Conservation (phyloP, 2,888 invertebrate species). For the Ethmia dodecea region DNA sequence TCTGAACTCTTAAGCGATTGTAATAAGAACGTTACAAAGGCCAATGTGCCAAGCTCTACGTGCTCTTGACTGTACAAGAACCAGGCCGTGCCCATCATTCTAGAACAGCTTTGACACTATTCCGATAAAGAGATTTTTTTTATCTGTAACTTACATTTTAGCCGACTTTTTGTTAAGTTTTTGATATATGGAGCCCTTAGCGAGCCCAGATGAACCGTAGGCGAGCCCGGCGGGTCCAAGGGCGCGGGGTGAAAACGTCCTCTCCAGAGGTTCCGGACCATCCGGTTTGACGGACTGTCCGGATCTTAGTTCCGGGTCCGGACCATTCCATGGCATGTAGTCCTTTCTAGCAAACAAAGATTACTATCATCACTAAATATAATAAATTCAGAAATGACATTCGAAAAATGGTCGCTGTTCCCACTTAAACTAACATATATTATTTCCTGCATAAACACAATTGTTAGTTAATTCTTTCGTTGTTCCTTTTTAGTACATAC, state of each 20-base stretch:
- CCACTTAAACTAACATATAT: too few species aligned
- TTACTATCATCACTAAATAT: too few species aligned
- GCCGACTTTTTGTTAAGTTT: conserved; percentile 76
- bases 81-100: background rate
- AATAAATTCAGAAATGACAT: too few species aligned
- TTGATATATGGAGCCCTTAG: conserved; percentile 88
- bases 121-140: background rate
- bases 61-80: too few species aligned
- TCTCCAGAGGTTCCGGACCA: conserved; percentile 57
- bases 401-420: too few species aligned
- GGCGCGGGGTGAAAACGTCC: conserved; percentile 60
- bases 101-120: background rate
- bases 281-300: conserved; percentile 79
- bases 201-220: conserved; percentile 86
- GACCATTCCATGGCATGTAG: conserved; percentile 90
- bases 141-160: conserved; percentile 44
- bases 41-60: too few species aligned
- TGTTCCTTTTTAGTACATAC: too few species aligned
- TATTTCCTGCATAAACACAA: too few species aligned
- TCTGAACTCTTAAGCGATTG: too few species aligned
- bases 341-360: conserved; percentile 79
- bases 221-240: conserved; percentile 81
- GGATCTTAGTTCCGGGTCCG: conserved; percentile 80
- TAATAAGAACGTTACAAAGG: too few species aligned
- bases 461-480: too few species aligned